phyloP scores from a whole-genome alignment of 2,797 vertebrate genomes.

The Centroberyx gerrardi region DNA sequence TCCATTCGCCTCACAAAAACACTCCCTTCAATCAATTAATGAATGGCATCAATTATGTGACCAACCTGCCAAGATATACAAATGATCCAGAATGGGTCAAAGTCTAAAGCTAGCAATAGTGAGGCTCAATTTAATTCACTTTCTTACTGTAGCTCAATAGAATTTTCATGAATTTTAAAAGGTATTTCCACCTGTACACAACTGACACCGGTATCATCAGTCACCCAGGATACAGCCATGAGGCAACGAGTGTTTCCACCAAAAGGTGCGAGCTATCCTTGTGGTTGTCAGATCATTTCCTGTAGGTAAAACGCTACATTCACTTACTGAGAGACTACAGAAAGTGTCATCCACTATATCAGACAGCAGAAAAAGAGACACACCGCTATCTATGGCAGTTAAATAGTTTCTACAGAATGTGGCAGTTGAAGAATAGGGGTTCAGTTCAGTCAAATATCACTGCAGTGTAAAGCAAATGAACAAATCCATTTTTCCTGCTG shows the following conservation, averaged over 20 bases:
- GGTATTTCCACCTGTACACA: constrained; percentile 53
- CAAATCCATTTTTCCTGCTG: constrained; percentile 56
- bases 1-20: constrained; percentile 67
- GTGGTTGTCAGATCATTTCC: constrained; percentile 48
- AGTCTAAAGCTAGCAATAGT: constrained; percentile 58
- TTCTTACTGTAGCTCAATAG: constrained; percentile 36
- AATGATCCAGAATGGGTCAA: constrained; percentile 67
- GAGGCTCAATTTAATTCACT: constrained; percentile 11
- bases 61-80: constrained; percentile 70
- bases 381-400: constrained; percentile 40
- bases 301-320: constrained; percentile 23
- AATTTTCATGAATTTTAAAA: constrained; percentile 74
- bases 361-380: constrained; percentile 38
- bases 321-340: constrained; percentile 41
- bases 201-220: constrained; percentile 62
- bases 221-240: constrained; percentile 60
- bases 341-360: constrained; percentile 53
- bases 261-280: constrained; percentile 44
- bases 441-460: constrained; percentile 60
- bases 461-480: constrained; percentile 56
- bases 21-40: constrained; percentile 75
- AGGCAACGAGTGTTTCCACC: constrained; percentile 47
- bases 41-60: constrained; percentile 77
- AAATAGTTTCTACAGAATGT: constrained; percentile 60
- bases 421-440: constrained; percentile 50